phyloP scores from a whole-genome alignment of 2,113 vertebrate genomes.

The Castor canadensis region DNA sequence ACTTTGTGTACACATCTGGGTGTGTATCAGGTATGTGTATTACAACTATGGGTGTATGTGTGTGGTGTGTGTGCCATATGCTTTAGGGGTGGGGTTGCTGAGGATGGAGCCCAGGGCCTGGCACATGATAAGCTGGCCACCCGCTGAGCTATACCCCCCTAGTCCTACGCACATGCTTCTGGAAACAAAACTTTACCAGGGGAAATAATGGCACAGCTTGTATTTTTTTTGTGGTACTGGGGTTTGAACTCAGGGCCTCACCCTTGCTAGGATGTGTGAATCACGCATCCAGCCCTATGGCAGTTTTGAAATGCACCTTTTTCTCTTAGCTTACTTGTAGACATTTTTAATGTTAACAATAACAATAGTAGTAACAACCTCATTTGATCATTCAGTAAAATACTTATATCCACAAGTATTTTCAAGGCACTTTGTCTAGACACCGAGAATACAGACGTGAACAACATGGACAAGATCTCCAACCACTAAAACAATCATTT shows the following conservation, averaged over 20 bases:
- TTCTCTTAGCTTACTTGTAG: neutral
- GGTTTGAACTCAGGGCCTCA: too few relatives aligned
- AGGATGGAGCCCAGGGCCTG: too few relatives aligned
- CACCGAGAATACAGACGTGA: neutral
- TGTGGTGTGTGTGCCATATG: neutral
- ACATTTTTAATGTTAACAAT: neutral
- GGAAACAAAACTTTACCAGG: constrained; percentile 42
- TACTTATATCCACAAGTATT: neutral
- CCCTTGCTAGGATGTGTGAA: too few relatives aligned
- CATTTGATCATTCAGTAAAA: neutral
- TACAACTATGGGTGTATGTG: neutral
- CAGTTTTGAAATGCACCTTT: neutral
- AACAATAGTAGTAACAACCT: neutral
- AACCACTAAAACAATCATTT: neutral
- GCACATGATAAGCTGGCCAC: too few relatives aligned
- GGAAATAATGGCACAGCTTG: neutral
- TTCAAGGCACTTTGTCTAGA: neutral
- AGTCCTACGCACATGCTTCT: neutral
- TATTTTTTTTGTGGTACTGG: too few relatives aligned
- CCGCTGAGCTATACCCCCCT: too few relatives aligned
- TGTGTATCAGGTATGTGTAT: neutral
- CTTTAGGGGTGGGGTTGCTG: neutral
- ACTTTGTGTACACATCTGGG: neutral
- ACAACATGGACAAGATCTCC: neutral
- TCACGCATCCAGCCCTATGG: too few relatives aligned